These are phyloP conservation scores for Drosophila albomicans DNA, from an alignment of 1,140 invertebrate genomes.

Conservation along the genomic window DNA sequence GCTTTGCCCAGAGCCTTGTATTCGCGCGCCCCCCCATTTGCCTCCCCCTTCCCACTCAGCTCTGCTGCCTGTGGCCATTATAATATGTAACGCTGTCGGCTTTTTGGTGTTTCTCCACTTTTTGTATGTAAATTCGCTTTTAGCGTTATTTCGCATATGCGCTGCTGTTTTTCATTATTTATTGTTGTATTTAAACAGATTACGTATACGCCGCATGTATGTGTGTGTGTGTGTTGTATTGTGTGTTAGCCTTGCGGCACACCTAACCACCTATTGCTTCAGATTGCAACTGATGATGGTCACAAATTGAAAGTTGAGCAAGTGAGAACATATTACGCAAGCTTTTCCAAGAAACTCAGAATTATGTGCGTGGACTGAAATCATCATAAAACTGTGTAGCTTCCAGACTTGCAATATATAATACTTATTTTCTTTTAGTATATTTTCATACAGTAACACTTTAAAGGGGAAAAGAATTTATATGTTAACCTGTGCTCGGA, in stretches of 20 bases:
- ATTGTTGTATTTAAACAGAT: constrained; percentile 81
- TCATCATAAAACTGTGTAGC: no score
- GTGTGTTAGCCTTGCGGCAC: constrained; percentile 10
- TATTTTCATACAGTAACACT: no score
- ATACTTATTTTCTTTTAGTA: no score
- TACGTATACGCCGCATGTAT: constrained; percentile 63
- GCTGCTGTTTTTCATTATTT: constrained; percentile 70
- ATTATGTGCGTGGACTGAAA: neutral
- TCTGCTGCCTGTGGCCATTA: constrained; percentile 20
- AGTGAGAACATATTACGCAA: constrained; percentile 32
- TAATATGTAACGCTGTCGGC: constrained; percentile 48
- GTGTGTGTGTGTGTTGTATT: neutral
- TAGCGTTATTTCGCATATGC: constrained; percentile 60
- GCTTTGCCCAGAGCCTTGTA: constrained; percentile 18
- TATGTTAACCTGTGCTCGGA: no score
- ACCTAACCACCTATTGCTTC: constrained; percentile 31
- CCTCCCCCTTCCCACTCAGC: neutral
- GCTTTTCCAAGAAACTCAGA: neutral
- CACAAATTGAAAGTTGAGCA: constrained; percentile 38
- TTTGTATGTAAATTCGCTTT: constrained; percentile 70
- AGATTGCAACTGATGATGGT: constrained; percentile 42
- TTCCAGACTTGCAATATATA: no score
- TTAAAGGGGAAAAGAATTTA: no score
- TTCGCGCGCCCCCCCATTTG: neutral
- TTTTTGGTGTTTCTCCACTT: constrained; percentile 33